Percentiles rank a stretch among this genome's conserved stretches.
phyloP scores from a whole-genome alignment of 1,140 invertebrate species.

The Aphaenogaster ashmeadi region DNA sequence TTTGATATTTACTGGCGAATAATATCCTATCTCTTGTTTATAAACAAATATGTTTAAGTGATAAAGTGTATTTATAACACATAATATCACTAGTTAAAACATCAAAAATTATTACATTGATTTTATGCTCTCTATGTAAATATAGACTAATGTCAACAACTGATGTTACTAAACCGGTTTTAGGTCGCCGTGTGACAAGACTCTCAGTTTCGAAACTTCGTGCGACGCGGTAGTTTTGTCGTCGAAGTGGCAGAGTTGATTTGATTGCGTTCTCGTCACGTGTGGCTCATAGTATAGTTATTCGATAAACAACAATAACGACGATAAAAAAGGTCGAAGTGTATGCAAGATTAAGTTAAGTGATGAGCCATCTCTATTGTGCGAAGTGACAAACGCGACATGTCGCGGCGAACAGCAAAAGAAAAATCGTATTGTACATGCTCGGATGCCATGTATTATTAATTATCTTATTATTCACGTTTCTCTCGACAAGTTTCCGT shows the following conservation, averaged over 20 bases:
- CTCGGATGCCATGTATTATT: background rate
- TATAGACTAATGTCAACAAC: too few species aligned
- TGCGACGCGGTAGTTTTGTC: background rate
- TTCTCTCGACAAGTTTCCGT: background rate
- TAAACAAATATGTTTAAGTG: too few species aligned
- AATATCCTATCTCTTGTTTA: too few species aligned
- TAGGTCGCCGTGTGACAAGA: too few species aligned
- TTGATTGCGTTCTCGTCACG: background rate
- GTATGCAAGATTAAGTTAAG: background rate
- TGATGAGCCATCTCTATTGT: background rate
- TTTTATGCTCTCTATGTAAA: too few species aligned
- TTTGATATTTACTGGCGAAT: too few species aligned
- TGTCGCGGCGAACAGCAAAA: background rate
- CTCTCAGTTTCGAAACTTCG: background rate
- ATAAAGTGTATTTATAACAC: too few species aligned
- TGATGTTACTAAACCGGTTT: too few species aligned
- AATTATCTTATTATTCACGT: background rate
- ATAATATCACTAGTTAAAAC: too few species aligned
- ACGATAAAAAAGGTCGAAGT: background rate
- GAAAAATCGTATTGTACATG: background rate
- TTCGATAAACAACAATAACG: background rate
- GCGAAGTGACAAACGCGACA: background rate
- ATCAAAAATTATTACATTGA: too few species aligned
- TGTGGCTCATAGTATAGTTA: background rate
- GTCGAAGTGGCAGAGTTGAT: background rate